Base-by-base conservation (phyloP, 2,797 vertebrate species). In the Falco biarmicus region DNA sequence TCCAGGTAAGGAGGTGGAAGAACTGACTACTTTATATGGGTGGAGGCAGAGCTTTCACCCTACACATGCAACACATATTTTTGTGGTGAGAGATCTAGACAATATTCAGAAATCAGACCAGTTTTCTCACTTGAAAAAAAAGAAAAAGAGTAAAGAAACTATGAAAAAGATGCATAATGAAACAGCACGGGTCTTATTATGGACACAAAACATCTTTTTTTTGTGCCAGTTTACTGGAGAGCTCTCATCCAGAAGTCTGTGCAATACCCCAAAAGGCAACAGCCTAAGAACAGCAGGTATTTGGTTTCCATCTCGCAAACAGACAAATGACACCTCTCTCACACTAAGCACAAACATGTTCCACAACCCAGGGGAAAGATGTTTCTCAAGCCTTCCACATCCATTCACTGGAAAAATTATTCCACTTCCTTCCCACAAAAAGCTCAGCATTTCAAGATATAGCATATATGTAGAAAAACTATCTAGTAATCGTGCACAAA, bases 341-440 rank as follows among this genome's bases (percentile, higher is more conserved):
- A 74, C 86, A 74, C 86, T 90, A 56, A 79, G 78, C 89, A 94
- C 88, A 92, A 93, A 77, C 90, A 51, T 60, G 84, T 45, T 95
- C 91, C 60, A 85, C 90, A 53, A 89, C 88, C 88, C 96, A 94
- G 94, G 90, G 93, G 86, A 93, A 95, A 93, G 89, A 66, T 64
- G 84, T 85, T 93, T 90, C 88, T 92, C 81, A 87, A 89, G 86
- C 82, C 59, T 85, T 92, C 76, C 26, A 76, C 84, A 95, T 92
- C 75, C 88, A 95, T 91, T 82, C 92, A 83, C 34, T 19, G 74
- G 93, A 87, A 89, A 87, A 90, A 94, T 90, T 29, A 83, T 31
- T 90, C 84, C 50, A 92, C 54, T 59, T 82, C 69, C 63, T 75
- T 70, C 56, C 74, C 85, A 61, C 21, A 21, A 77, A 47, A 24